Percentiles rank a stretch among this genome's conserved stretches.
These are phyloP conservation scores for Pygmarrhopalites habei DNA, from an alignment of 1,140 invertebrate species.

Conservation along the genomic window DNA sequence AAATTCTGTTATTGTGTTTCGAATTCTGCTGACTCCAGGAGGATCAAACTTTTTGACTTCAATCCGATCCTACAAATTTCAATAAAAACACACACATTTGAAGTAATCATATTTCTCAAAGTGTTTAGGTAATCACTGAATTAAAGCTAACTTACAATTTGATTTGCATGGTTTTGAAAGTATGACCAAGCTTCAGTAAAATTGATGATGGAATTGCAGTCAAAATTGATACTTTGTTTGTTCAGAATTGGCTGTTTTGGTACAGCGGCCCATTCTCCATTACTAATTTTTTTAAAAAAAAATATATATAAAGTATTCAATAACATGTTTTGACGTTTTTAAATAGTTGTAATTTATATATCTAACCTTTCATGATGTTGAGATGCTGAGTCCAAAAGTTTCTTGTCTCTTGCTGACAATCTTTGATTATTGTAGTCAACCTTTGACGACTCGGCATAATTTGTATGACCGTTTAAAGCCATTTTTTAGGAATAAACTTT, in stretches of 20 bases:
- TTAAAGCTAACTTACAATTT: slow-evolving; percentile 19
- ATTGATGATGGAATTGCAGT: slow-evolving; percentile 39
- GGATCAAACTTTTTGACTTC: not conserved
- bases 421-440: too few relatives aligned
- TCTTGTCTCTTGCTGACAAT: slow-evolving; percentile 30
- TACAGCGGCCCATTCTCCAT: slow-evolving; percentile 29
- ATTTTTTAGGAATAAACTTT: too few relatives aligned
- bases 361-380: not conserved
- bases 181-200: slow-evolving; percentile 39
- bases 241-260: slow-evolving; percentile 28
- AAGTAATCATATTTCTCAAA: too few relatives aligned
- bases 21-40: slow-evolving; percentile 8
- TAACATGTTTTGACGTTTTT: slow-evolving; percentile 5
- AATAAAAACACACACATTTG: not conserved
- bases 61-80: slow-evolving; percentile 2
- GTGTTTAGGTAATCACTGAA: not conserved
- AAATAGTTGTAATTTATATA: not conserved
- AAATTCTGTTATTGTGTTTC: slow-evolving; percentile 22
- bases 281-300: slow-evolving; percentile 3
- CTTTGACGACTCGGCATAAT: too few relatives aligned
- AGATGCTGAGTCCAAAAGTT: slow-evolving; percentile 13
- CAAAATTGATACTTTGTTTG: slow-evolving; percentile 38
- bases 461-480: too few relatives aligned
- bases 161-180: slow-evolving; percentile 33
- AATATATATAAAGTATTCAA: not conserved